These are phyloP conservation scores for rat (Rattus norvegicus) DNA, from an alignment of 2,113 vertebrate genomes.

Conservation along the genomic window GRCr8 NC_086025.1:24028001-24028500, in stretches of 20 bases:
- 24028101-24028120: slow-evolving; percentile 7
- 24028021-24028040: slow-evolving; percentile 21
- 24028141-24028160: background rate
- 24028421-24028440: background rate
- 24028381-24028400: background rate
- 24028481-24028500: background rate
- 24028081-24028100: background rate
- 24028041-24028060: slow-evolving; percentile 8
- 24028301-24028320: background rate
- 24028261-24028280: background rate
- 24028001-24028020: background rate
- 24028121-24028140: background rate
- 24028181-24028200: background rate
- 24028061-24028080: background rate
- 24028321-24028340: background rate
- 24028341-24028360: background rate
- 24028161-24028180: background rate
- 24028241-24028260: background rate
- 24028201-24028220: background rate
- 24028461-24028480: background rate
- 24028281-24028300: background rate
- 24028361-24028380: background rate
- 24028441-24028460: background rate
- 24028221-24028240: background rate
- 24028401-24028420: background rate